Evolutionary conservation across 2,797 vertebrate genomes (phyloP).

Genomic region (Buceros bicornis): DNA sequence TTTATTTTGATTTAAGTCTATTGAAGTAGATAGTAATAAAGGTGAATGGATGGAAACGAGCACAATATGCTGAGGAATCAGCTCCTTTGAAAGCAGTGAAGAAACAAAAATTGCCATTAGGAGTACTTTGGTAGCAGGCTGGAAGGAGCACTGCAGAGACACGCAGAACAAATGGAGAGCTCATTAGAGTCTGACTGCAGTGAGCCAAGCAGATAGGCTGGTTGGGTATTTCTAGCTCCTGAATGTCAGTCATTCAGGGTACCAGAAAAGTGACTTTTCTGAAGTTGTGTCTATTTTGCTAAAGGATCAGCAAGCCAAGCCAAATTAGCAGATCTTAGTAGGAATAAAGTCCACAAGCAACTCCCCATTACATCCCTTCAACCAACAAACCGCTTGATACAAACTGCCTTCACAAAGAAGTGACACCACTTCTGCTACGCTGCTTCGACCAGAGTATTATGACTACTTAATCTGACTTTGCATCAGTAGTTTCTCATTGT

Average conservation of each 20-base stretch:
- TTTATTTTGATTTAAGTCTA: conserved; percentile 41
- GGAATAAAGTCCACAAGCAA: not conserved
- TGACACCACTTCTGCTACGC: not conserved
- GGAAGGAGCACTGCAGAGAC: not conserved
- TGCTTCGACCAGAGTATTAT: not conserved
- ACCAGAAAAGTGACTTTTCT: not conserved
- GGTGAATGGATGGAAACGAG: not conserved
- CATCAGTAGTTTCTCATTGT: not conserved
- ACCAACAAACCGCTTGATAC: not conserved
- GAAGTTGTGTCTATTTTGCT: not conserved
- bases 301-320: not conserved
- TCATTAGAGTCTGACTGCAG: not conserved
- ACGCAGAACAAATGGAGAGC: not conserved
- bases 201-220: not conserved
- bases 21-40: not conserved
- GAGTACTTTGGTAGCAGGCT: not conserved
- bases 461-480: not conserved
- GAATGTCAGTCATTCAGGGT: not conserved
- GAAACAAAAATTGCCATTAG: not conserved
- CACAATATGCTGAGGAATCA: not conserved
- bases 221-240: not conserved
- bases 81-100: conserved; percentile 16
- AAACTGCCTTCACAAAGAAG: not conserved
- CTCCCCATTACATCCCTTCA: not conserved
- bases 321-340: not conserved